These are phyloP conservation scores for Isurus oxyrinchus DNA, from an alignment of 2,113 vertebrate species.

Conservation along the genomic window DNA sequence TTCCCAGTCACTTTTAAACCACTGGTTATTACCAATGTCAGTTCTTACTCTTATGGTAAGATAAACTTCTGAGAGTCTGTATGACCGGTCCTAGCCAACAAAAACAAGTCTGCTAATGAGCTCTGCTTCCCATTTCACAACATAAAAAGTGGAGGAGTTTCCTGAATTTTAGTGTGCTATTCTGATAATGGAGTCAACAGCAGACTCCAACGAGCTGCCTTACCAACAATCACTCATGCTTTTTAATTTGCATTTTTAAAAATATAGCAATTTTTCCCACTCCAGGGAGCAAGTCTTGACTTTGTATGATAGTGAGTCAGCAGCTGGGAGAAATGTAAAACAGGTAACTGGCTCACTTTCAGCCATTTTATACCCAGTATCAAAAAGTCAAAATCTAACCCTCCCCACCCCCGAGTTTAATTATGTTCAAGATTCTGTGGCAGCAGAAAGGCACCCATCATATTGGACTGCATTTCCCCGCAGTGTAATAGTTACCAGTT, in stretches of 20 bases:
- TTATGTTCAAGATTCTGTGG: neutral
- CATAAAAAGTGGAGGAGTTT: neutral
- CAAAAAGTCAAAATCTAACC: neutral
- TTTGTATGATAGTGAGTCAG: neutral
- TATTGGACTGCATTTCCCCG: neutral
- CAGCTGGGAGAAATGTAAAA: neutral
- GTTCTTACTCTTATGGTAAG: neutral
- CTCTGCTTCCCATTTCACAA: neutral
- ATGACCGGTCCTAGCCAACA: neutral
- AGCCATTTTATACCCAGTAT: neutral
- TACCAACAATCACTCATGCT: neutral
- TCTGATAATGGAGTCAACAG: neutral
- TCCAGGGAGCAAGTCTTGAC: neutral
- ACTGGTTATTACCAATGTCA: neutral
- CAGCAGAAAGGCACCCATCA: neutral
- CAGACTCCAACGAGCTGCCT: neutral
- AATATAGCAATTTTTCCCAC: neutral
- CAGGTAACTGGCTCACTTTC: neutral
- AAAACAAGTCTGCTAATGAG: constrained; percentile 1
- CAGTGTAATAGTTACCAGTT: neutral
- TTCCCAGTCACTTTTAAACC: neutral
- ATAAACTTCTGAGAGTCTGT: neutral
- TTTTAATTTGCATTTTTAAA: neutral
- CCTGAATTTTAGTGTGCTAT: neutral
- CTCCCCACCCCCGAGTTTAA: neutral